Conservation (phyloP, 1,140 invertebrate species). For the Homarus americanus region DNA sequence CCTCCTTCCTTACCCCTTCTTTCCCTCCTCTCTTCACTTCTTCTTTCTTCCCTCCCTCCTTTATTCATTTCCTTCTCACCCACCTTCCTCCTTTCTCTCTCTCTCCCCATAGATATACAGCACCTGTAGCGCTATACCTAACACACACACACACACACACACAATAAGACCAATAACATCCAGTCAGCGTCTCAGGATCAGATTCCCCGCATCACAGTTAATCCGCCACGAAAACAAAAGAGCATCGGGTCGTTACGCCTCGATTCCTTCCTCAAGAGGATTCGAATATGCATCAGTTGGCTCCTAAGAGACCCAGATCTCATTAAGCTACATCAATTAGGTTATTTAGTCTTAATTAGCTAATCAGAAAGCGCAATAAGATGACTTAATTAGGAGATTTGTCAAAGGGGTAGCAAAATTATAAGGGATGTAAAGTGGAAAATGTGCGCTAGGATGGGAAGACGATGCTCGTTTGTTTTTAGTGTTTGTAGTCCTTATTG, state of each 20-base stretch:
- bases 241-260: background rate
- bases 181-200: no score
- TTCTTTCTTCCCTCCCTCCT: no score
- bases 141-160: background rate
- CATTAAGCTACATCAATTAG: background rate
- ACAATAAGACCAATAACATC: background rate
- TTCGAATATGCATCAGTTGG: background rate
- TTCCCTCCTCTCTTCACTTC: no score
- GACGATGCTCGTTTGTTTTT: background rate
- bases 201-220: background rate
- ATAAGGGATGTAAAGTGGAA: background rate
- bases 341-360: background rate
- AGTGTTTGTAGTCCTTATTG: background rate
- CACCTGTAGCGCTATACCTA: no score
- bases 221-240: background rate
- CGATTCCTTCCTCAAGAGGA: background rate
- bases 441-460: background rate
- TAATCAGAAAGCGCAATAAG: constrained; percentile 4
- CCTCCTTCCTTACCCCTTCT: no score
- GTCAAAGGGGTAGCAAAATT: background rate
- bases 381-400: background rate
- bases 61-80: no score
- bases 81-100: no score
- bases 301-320: background rate
- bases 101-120: no score